phyloP scores from a whole-genome alignment of 1,140 invertebrate species.

The Listronotus bonariensis region DNA sequence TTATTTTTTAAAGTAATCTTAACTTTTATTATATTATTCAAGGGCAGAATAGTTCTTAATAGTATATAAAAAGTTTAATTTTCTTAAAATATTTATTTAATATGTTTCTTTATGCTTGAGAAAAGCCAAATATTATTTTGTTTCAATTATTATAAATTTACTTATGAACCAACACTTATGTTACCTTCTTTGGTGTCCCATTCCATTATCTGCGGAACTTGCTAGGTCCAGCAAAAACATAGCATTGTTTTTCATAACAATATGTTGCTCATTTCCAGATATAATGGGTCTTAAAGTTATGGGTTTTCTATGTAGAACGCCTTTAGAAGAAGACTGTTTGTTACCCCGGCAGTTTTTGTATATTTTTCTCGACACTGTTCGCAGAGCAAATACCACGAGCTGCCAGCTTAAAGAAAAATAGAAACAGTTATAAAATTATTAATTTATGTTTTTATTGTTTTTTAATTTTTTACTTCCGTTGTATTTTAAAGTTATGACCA shows the following conservation, averaged over 20 bases:
- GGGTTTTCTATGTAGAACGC: conserved; percentile 35
- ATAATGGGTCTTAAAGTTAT: conserved; percentile 50
- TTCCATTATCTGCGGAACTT: conserved; percentile 66
- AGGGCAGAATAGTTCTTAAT: no score
- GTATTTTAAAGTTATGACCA: no score
- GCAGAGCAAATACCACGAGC: conserved; percentile 91
- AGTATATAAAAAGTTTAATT: no score
- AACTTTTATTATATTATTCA: no score
- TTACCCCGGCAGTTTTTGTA: conserved; percentile 61
- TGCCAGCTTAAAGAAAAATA: conserved; percentile 61
- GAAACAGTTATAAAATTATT: neutral
- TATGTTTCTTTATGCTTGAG: no score
- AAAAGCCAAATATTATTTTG: no score
- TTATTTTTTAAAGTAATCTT: no score
- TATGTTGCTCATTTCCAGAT: conserved; percentile 67
- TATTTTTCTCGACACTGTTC: conserved; percentile 86
- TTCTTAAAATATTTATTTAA: no score
- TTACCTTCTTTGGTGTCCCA: conserved; percentile 56
- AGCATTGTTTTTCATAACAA: conserved; percentile 90
- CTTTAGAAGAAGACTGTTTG: conserved; percentile 41
- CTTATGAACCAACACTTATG: no score
- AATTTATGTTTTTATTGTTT: no score
- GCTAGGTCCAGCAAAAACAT: conserved; percentile 91
- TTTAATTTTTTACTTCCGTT: no score
- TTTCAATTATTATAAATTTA: no score